phyloP scores from a whole-genome alignment of 2,888 invertebrate genomes.

The Lottia gigantea region DNA sequence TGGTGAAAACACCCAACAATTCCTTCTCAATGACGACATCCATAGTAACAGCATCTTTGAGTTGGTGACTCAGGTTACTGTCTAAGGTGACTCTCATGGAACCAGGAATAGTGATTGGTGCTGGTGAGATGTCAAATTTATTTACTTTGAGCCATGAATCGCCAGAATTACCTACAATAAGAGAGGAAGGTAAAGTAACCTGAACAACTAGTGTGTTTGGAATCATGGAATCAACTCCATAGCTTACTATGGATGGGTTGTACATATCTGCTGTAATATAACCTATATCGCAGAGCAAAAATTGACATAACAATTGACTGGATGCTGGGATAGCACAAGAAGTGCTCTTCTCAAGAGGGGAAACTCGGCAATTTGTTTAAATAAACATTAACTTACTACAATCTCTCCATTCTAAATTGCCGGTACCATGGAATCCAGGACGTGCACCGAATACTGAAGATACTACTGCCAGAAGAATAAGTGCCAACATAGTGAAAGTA shows the following conservation, averaged over 20 bases:
- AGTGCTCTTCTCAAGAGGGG: too few species aligned
- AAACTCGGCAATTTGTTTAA: too few species aligned
- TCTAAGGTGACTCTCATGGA: conserved; percentile 16
- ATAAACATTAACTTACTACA: background rate
- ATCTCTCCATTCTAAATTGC: conserved; percentile 1
- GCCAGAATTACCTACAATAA: background rate
- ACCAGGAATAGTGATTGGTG: conserved; percentile 17
- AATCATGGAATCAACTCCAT: too few species aligned
- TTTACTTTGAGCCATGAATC: conserved; percentile 8
- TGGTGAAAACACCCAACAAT: conserved; percentile 16
- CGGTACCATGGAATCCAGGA: background rate
- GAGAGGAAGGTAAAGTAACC: too few species aligned
- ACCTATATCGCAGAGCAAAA: too few species aligned
- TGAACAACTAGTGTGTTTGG: too few species aligned
- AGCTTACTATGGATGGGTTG: too few species aligned
- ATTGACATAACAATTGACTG: too few species aligned
- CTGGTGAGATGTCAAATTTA: conserved; percentile 17
- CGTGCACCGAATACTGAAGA: background rate
- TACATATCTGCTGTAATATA: too few species aligned
- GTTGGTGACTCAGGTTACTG: conserved; percentile 14
- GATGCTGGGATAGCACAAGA: too few species aligned
- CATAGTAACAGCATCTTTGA: conserved; percentile 14
- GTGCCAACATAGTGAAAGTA: background rate
- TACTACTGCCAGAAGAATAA: background rate
- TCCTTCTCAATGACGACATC: conserved; percentile 25